These are phyloP conservation scores for Margaritifera margaritifera DNA, from an alignment of 2,888 invertebrate species.

Conservation along the genomic window DNA sequence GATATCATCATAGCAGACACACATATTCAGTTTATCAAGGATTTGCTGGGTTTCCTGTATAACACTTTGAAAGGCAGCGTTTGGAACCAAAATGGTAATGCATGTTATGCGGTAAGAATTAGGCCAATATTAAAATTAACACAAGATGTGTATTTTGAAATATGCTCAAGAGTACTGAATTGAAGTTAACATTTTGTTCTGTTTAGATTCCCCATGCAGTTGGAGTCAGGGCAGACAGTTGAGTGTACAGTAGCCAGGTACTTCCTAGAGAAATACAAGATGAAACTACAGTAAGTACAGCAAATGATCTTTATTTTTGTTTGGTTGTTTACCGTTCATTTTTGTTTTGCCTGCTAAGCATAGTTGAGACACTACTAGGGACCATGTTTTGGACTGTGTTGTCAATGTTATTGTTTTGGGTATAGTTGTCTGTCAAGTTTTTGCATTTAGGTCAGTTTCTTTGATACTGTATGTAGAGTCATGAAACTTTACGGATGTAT, in stretches of 20 bases:
- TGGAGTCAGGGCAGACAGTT: conserved; percentile 99
- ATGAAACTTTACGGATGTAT: too few relatives aligned
- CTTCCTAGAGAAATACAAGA: conserved; percentile 99
- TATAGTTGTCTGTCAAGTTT: too few relatives aligned
- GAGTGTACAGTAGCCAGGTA: conserved; percentile 99
- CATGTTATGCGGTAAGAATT: neutral
- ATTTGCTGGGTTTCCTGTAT: too few relatives aligned
- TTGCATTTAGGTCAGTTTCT: too few relatives aligned
- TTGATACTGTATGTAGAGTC: too few relatives aligned
- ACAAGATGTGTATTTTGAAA: neutral
- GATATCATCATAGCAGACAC: too few relatives aligned
- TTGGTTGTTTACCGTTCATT: too few relatives aligned
- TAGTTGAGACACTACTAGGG: too few relatives aligned
- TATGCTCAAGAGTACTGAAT: neutral
- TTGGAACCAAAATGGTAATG: neutral
- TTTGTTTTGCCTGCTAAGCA: too few relatives aligned
- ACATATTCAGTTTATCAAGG: neutral
- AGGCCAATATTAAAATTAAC: neutral
- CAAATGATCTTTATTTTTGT: neutral
- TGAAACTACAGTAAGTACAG: conserved; percentile 87
- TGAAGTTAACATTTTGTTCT: neutral
- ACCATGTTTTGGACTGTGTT: too few relatives aligned
- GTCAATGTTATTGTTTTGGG: too few relatives aligned
- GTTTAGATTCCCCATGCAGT: conserved; percentile 90
- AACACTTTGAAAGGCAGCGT: neutral